Percentiles rank a stretch among this genome's conserved stretches.
phyloP scores from a whole-genome alignment of 2,888 invertebrate species.

The Nemotelus nigrinus region DNA sequence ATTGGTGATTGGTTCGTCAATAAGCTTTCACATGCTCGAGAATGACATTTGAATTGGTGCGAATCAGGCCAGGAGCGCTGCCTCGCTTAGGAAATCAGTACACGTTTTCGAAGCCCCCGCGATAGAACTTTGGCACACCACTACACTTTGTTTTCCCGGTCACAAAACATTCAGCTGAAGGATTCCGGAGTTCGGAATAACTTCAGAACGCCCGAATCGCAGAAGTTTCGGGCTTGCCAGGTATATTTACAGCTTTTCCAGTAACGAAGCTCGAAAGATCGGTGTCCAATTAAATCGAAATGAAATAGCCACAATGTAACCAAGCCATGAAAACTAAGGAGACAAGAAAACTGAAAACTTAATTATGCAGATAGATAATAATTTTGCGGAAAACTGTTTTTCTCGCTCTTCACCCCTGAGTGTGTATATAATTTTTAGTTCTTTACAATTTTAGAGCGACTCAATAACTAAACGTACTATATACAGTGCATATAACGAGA shows the following conservation, averaged over 20 bases:
- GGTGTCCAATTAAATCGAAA: conserved; percentile 5
- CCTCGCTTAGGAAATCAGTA: background rate
- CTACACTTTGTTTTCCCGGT: conserved; percentile 11
- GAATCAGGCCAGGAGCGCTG: background rate
- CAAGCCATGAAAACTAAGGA: conserved; percentile 36
- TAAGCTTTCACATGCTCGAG: background rate
- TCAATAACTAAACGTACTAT: conserved; percentile 59
- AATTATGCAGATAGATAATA: conserved; percentile 39
- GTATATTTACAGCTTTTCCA: background rate
- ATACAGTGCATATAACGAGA: conserved; percentile 57
- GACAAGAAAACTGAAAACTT: conserved; percentile 35
- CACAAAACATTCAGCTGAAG: background rate
- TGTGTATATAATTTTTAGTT: conserved; percentile 54
- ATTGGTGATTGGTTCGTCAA: background rate
- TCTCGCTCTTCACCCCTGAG: conserved; percentile 40
- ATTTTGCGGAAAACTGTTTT: conserved; percentile 43
- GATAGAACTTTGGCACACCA: conserved; percentile 8
- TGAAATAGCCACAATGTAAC: conserved; percentile 6
- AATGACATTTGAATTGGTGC: background rate
- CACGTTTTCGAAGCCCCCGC: conserved; percentile 1
- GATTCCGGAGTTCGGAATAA: no score
- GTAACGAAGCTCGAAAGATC: conserved; percentile 3
- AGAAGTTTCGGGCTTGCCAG: background rate
- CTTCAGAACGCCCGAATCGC: no score
- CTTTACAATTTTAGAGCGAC: conserved; percentile 59